Evolutionary conservation across 2,797 vertebrate genomes (phyloP).

Genomic region (Psittacula echo): DNA sequence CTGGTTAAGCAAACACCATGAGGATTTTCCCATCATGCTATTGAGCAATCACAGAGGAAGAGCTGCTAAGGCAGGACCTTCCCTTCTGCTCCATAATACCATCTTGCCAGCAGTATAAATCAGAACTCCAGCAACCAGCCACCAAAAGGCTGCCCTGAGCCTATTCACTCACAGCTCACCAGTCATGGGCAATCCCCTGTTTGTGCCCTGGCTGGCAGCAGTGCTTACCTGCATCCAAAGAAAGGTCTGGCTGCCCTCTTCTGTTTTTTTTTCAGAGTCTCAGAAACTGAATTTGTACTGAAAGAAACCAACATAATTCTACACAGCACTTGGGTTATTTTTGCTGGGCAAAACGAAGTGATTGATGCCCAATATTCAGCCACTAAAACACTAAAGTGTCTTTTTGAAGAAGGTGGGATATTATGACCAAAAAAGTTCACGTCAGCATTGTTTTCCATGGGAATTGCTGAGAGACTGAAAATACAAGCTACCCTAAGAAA

Average conservation of each 20-base stretch:
- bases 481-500: not conserved
- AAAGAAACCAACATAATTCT: not conserved
- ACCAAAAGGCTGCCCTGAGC: not conserved
- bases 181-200: accelerated
- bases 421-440: not conserved
- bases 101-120: not conserved
- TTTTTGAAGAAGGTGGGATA: not conserved
- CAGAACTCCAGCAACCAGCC: not conserved
- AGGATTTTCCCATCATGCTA: not conserved
- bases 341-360: not conserved
- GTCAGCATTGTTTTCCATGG: not conserved
- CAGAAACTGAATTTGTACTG: not conserved
- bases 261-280: not conserved
- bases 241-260: not conserved
- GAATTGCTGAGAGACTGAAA: constrained; percentile 4
- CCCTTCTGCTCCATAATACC: not conserved
- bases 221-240: not conserved
- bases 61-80: not conserved
- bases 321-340: not conserved
- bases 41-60: not conserved
- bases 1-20: not conserved
- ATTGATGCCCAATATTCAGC: not conserved
- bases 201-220: not conserved
- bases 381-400: not conserved
- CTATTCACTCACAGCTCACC: not conserved